These are phyloP conservation scores for Phataginus tricuspis DNA, from an alignment of 2,797 vertebrate species.

Conservation along the genomic window DNA sequence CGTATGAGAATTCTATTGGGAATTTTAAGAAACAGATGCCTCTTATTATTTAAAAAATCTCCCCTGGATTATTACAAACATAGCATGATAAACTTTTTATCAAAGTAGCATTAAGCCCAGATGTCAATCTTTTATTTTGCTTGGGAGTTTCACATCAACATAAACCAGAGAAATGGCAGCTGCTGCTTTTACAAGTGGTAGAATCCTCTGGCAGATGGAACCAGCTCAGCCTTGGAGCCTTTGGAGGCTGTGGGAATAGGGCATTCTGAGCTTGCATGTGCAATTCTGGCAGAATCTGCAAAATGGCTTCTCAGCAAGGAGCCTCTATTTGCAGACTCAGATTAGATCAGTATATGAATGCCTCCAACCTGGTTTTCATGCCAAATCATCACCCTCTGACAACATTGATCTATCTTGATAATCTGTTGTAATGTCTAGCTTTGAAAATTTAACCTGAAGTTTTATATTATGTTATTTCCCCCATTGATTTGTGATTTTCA, in stretches of 20 bases:
- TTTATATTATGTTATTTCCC: conserved; percentile 14
- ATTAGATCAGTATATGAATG: conserved; percentile 22
- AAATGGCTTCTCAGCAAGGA: conserved; percentile 48
- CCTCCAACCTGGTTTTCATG: background rate
- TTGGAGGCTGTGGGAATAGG: background rate
- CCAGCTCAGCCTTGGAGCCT: background rate
- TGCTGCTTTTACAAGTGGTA: conserved; percentile 12
- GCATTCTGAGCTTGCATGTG: conserved; percentile 40
- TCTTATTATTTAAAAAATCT: conserved; percentile 43
- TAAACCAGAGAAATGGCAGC: background rate
- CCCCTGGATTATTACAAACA: conserved; percentile 25
- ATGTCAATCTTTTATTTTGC: conserved; percentile 50
- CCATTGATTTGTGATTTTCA: conserved; percentile 46
- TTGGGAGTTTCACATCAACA: background rate
- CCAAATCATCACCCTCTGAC: background rate
- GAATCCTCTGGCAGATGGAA: conserved; percentile 4
- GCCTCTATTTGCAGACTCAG: conserved; percentile 51
- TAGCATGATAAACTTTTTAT: conserved; percentile 36
- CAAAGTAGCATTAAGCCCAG: conserved; percentile 45
- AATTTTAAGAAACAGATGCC: conserved; percentile 46
- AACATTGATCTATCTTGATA: background rate
- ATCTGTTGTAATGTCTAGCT: conserved; percentile 11
- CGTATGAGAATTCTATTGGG: background rate
- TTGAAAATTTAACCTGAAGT: conserved; percentile 42
- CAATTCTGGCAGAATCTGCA: conserved; percentile 52